A percentile compares a stretch with the other conserved stretches of the same genome.
phyloP scores from a whole-genome alignment of 2,797 vertebrate species.

The Acanthurus tractus region DNA sequence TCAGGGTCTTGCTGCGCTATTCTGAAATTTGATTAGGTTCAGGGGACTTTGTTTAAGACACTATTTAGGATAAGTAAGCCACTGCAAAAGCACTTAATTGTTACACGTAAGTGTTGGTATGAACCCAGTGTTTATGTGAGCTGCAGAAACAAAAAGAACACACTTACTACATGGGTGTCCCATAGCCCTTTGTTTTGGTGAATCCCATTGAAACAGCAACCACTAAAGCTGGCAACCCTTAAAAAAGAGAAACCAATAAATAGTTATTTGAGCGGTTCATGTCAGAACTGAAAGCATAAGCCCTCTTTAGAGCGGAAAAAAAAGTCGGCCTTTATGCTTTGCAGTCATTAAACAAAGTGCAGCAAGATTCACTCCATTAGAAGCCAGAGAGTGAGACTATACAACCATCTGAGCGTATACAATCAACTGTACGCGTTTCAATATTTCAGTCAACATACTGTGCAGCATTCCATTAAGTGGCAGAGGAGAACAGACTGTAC shows the following conservation, averaged over 20 bases:
- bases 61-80: constrained; percentile 67
- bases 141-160: constrained; percentile 18
- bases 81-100: constrained; percentile 57
- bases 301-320: constrained; percentile 40
- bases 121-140: constrained; percentile 18
- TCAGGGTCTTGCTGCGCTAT: constrained; percentile 75
- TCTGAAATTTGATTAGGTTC: constrained; percentile 76
- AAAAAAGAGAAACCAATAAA: constrained; percentile 75
- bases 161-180: constrained; percentile 98
- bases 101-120: constrained; percentile 48
- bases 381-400: constrained; percentile 30
- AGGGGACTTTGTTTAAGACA: constrained; percentile 73
- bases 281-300: constrained; percentile 35
- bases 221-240: constrained; percentile 97
- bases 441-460: constrained; percentile 48
- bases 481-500: constrained; percentile 36
- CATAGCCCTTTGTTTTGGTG: constrained; percentile 99
- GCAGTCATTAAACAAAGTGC: constrained; percentile 66
- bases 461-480: constrained; percentile 36
- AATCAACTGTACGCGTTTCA: constrained; percentile 54
- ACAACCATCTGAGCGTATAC: constrained; percentile 38
- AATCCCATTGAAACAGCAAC: constrained; percentile 99
- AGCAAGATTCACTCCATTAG: constrained; percentile 54
- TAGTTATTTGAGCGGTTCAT: constrained; percentile 57
- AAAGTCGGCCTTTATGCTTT: constrained; percentile 40